These are phyloP conservation scores for Cynaeus angustus DNA, from an alignment of 2,888 invertebrate genomes.

Conservation along the genomic window DNA sequence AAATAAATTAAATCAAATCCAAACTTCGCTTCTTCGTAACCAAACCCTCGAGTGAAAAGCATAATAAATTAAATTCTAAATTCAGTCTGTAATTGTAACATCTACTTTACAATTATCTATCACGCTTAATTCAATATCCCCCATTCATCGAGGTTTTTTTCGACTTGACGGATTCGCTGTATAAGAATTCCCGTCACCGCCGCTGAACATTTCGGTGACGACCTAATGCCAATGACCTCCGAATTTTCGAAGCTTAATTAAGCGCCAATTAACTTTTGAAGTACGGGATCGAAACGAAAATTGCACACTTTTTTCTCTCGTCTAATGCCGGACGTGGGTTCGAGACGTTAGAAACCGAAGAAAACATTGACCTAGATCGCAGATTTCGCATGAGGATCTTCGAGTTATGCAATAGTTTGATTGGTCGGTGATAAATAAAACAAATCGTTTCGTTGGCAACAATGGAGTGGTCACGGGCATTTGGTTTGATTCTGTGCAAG, in stretches of 20 bases:
- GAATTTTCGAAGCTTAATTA: constrained; percentile 28
- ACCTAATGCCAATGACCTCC: constrained; percentile 23
- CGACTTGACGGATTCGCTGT: constrained; percentile 10
- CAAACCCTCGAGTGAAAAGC: no score
- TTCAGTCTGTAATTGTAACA: no score
- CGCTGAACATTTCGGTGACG: constrained; percentile 20
- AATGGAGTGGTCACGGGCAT: constrained; percentile 4
- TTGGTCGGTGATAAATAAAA: background rate
- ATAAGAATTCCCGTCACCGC: constrained; percentile 31
- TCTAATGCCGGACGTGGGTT: background rate
- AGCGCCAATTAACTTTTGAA: constrained; percentile 21
- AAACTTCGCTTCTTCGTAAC: no score
- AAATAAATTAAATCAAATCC: no score
- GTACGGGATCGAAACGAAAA: constrained; percentile 11
- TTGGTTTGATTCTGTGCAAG: background rate
- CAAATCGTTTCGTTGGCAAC: background rate
- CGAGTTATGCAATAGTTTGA: background rate
- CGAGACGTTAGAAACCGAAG: background rate
- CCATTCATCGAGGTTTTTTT: no score
- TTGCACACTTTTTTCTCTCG: background rate
- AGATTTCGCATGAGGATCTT: background rate
- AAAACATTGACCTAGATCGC: constrained; percentile 10
- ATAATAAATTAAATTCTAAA: no score
- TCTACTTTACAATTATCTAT: no score
- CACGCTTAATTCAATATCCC: no score